A percentile compares a stretch with the other conserved stretches of the same genome.
Conservation (phyloP, 2,888 invertebrate genomes). For the Eupithecia insigniata region DNA sequence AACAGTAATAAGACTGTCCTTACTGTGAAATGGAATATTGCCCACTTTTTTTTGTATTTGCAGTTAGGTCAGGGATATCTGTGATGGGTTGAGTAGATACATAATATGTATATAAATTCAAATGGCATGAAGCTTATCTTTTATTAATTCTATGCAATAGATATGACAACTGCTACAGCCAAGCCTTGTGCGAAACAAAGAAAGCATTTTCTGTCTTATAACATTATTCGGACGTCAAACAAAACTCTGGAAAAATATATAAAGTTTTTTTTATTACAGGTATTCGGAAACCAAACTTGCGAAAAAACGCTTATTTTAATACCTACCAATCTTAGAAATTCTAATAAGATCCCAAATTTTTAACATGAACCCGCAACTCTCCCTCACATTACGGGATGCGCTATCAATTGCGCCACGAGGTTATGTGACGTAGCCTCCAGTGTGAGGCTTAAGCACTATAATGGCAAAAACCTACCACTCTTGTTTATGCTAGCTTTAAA, state of each 20-base stretch:
- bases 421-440: no score
- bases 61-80: no score
- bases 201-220: neutral
- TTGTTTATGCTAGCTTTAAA: neutral
- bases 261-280: neutral
- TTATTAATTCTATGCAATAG: neutral
- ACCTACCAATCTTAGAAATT: no score
- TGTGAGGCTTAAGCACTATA: no score
- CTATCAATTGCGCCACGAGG: no score
- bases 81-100: neutral
- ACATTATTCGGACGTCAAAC: neutral
- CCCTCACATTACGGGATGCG: no score
- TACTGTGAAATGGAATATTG: neutral
- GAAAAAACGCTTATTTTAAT: no score
- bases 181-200: conserved; percentile 1
- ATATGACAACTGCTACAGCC: neutral
- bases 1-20: neutral
- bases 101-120: neutral
- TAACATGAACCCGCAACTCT: no score
- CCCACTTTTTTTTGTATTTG: no score
- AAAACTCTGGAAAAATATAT: neutral
- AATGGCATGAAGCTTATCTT: neutral
- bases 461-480: no score
- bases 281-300: no score
- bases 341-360: no score